Conservation (phyloP, 2,113 vertebrate genomes). For the Potamarius usumacintae region DNA sequence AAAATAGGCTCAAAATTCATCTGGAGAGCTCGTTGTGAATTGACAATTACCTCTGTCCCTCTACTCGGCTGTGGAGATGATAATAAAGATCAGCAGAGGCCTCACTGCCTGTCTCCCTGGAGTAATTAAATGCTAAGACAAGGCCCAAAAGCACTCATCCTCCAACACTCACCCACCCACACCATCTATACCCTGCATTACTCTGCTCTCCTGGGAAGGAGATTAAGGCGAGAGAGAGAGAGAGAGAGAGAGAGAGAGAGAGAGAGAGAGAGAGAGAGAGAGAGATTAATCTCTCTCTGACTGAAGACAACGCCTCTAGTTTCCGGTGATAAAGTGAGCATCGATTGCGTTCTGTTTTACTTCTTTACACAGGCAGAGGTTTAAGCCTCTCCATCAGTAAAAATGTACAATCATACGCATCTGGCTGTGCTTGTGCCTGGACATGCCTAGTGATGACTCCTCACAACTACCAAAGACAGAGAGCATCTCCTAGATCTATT, state of each 20-base stretch:
- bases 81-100: constrained; percentile 45
- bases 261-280: constrained; percentile 38
- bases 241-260: not conserved
- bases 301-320: not conserved
- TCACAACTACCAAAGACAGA: constrained; percentile 30
- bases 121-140: constrained; percentile 68
- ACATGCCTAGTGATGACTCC: constrained; percentile 40
- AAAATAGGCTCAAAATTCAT: not conserved
- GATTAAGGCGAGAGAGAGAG: constrained; percentile 19
- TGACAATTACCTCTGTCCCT: constrained; percentile 6
- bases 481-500: constrained; percentile 57
- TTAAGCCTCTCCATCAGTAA: not conserved
- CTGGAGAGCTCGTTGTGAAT: not conserved
- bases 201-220: constrained; percentile 32
- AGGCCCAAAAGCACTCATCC: constrained; percentile 57
- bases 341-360: constrained; percentile 5
- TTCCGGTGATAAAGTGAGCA: constrained; percentile 25
- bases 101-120: constrained; percentile 44
- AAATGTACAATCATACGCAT: not conserved
- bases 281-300: constrained; percentile 10
- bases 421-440: constrained; percentile 24
- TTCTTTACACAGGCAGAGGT: not conserved
- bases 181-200: constrained; percentile 34
- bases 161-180: constrained; percentile 10
- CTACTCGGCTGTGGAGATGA: constrained; percentile 11